Evolutionary conservation across 2,888 invertebrate genomes (phyloP).

Genomic region (Artemia sinica): DNA sequence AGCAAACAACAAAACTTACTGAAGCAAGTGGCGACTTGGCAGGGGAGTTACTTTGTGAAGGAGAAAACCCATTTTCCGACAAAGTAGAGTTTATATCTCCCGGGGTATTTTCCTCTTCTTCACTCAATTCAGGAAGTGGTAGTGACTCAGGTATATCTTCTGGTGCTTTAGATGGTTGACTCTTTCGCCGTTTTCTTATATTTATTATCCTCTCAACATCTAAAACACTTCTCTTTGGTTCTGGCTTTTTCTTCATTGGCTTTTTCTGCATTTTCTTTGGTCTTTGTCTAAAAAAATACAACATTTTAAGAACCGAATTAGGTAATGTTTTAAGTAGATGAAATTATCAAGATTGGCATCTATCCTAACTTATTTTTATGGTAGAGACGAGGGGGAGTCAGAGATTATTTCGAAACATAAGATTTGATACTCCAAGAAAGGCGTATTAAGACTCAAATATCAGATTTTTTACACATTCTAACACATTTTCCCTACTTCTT

Average conservation of each 20-base stretch:
- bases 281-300: neutral
- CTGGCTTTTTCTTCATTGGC: neutral
- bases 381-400: too few relatives aligned
- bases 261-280: constrained; percentile 9
- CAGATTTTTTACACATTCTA: too few relatives aligned
- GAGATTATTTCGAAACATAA: too few relatives aligned
- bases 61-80: neutral
- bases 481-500: too few relatives aligned
- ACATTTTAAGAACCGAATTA: too few relatives aligned
- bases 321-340: too few relatives aligned
- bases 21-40: constrained; percentile 13
- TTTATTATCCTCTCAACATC: neutral
- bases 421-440: too few relatives aligned
- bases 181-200: constrained; percentile 21
- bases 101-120: constrained; percentile 8
- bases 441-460: too few relatives aligned
- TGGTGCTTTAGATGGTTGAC: neutral
- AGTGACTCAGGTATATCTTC: neutral
- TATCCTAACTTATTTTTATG: too few relatives aligned
- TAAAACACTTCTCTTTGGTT: neutral
- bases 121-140: neutral
- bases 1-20: neutral
- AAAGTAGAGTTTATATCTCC: neutral
- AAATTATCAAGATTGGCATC: too few relatives aligned
- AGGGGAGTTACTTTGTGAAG: neutral